These are phyloP conservation scores for Esox masquinongy DNA, from an alignment of 2,797 vertebrate species.

Conservation along the genomic window DNA sequence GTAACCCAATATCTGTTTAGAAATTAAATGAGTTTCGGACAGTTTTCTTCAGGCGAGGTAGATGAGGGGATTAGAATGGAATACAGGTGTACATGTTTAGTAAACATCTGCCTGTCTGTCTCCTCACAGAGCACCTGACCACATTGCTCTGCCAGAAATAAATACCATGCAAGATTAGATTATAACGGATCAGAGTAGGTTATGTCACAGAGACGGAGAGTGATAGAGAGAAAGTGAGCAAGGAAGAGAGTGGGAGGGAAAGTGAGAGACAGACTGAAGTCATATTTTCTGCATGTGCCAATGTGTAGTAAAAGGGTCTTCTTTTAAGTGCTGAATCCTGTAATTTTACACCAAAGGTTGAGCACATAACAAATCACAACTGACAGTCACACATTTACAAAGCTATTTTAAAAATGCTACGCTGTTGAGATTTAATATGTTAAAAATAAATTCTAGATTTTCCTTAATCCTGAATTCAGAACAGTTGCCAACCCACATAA, in stretches of 20 bases:
- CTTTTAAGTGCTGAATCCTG: background rate
- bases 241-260: background rate
- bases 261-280: too few species aligned
- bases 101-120: background rate
- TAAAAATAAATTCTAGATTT: background rate
- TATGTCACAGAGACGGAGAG: slow-evolving; percentile 40
- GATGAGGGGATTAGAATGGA: background rate
- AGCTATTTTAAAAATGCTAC: background rate
- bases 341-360: too few species aligned
- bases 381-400: background rate
- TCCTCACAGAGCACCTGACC: background rate
- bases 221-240: background rate
- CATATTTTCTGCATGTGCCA: too few species aligned
- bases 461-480: background rate
- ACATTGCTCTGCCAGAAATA: background rate
- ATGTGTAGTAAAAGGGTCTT: too few species aligned
- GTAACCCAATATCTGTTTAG: too few species aligned
- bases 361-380: background rate
- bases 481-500: background rate
- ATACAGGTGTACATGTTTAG: background rate
- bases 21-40: background rate
- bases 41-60: background rate
- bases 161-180: background rate
- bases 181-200: slow-evolving; percentile 32
- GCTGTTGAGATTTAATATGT: background rate